Conservation (phyloP, 2,888 invertebrate species). For the Napeogenes inachia region DNA sequence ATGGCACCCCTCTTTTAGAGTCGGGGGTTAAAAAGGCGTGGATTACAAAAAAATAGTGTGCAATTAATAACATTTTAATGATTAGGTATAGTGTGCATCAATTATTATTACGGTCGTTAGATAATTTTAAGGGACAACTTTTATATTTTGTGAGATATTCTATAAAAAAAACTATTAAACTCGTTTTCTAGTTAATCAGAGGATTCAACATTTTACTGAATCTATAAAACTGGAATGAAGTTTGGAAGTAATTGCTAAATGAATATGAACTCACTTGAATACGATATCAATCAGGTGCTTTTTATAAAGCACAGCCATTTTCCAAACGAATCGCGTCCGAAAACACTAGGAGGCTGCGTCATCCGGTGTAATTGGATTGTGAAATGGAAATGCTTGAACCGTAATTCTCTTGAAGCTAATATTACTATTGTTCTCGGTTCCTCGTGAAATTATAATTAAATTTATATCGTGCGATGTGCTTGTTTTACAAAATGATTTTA, state of each 20-base stretch:
- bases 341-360: constrained; percentile 41
- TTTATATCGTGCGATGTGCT: background rate
- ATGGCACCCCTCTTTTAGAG: too few species aligned
- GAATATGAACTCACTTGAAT: constrained; percentile 34
- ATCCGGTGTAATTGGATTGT: constrained; percentile 36
- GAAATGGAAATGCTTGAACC: background rate
- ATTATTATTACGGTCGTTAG: too few species aligned
- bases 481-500: background rate
- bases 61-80: too few species aligned
- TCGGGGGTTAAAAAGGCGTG: too few species aligned
- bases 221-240: too few species aligned
- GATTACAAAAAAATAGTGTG: too few species aligned
- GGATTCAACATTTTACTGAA: too few species aligned
- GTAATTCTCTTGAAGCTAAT: constrained; percentile 6
- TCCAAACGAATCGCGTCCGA: constrained; percentile 49
- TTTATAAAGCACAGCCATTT: constrained; percentile 50
- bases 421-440: constrained; percentile 3
- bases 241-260: background rate
- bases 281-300: constrained; percentile 39
- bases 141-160: too few species aligned
- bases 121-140: too few species aligned
- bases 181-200: too few species aligned
- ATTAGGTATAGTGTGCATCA: too few species aligned
- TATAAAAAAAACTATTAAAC: too few species aligned
- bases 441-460: constrained; percentile 2